A percentile compares a stretch with the other conserved stretches of the same genome.
Conservation (phyloP, 2,888 invertebrate genomes). For the Tribolium freemani region DNA sequence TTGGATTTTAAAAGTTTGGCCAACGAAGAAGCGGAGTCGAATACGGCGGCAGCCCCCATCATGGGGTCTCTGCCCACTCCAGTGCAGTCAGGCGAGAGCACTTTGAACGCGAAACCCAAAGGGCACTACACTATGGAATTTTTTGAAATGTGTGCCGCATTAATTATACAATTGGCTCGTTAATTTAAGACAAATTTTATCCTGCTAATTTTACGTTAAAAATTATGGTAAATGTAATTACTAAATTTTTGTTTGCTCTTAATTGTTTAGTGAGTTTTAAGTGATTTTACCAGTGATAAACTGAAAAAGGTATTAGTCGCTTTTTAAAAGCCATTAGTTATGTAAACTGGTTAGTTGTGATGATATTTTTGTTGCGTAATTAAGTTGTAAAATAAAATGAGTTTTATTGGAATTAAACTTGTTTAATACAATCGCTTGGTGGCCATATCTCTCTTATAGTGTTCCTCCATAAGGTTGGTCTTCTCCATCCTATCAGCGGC, state of each 20-base stretch:
- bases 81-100: slow-evolving; percentile 29
- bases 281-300: slow-evolving; percentile 27
- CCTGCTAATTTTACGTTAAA: neutral
- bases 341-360: slow-evolving; percentile 12
- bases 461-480: slow-evolving; percentile 68
- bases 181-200: slow-evolving; percentile 66
- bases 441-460: slow-evolving; percentile 45
- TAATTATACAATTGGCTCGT: slow-evolving; percentile 97
- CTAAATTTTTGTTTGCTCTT: slow-evolving; percentile 5
- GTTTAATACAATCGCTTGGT: slow-evolving; percentile 15
- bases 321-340: slow-evolving; percentile 21
- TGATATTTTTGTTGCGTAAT: slow-evolving; percentile 17
- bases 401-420: slow-evolving; percentile 12
- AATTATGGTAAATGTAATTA: slow-evolving; percentile 5
- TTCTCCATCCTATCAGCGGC: slow-evolving; percentile 70
- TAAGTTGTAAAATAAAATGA: slow-evolving; percentile 37
- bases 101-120: slow-evolving; percentile 55
- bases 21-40: slow-evolving; percentile 77
- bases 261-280: slow-evolving; percentile 8
- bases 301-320: slow-evolving; percentile 14
- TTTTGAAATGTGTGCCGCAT: slow-evolving; percentile 99
- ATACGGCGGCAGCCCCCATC: slow-evolving; percentile 62
- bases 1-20: slow-evolving; percentile 97
- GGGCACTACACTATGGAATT: slow-evolving; percentile 99
- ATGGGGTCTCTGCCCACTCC: slow-evolving; percentile 50